A percentile compares a stretch with the other conserved stretches of the same genome.
These are phyloP conservation scores for Drosophila yakuba DNA, from an alignment of 1,140 invertebrate species.

Conservation along the genomic window DNA sequence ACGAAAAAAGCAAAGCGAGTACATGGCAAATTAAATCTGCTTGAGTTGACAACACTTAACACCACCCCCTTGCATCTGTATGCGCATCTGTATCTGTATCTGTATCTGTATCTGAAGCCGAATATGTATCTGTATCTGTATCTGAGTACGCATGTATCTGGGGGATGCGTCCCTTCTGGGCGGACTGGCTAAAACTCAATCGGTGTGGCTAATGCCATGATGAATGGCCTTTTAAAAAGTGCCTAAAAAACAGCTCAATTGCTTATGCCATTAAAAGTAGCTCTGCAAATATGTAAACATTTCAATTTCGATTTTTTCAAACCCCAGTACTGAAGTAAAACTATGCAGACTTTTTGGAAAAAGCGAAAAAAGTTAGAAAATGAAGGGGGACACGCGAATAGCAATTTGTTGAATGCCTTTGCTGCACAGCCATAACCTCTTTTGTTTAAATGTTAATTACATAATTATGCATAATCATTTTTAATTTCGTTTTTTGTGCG, in stretches of 20 bases:
- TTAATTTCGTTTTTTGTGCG: slow-evolving; percentile 50
- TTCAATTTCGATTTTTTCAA: too few species aligned
- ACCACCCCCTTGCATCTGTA: slow-evolving; percentile 12
- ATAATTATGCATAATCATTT: slow-evolving; percentile 84
- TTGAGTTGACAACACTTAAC: slow-evolving; percentile 83
- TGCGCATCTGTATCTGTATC: neutral
- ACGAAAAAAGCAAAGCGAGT: slow-evolving; percentile 44
- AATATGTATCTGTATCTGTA: neutral
- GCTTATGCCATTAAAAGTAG: neutral
- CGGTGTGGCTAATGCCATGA: slow-evolving; percentile 77
- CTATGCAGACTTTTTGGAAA: too few species aligned
- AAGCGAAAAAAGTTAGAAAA: neutral
- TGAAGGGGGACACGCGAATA: neutral
- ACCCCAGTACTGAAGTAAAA: too few species aligned
- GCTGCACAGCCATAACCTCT: slow-evolving; percentile 71
- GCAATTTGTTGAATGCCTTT: slow-evolving; percentile 73
- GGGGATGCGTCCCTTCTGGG: slow-evolving; percentile 6
- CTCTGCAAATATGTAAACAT: neutral
- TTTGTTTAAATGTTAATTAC: slow-evolving; percentile 84
- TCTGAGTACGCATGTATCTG: neutral
- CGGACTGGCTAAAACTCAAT: slow-evolving; percentile 54
- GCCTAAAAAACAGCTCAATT: slow-evolving; percentile 20
- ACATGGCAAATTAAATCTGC: slow-evolving; percentile 83
- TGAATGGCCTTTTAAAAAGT: slow-evolving; percentile 77
- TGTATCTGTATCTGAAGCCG: neutral